phyloP scores from a whole-genome alignment of 2,113 vertebrate species.

The Naja naja region DNA sequence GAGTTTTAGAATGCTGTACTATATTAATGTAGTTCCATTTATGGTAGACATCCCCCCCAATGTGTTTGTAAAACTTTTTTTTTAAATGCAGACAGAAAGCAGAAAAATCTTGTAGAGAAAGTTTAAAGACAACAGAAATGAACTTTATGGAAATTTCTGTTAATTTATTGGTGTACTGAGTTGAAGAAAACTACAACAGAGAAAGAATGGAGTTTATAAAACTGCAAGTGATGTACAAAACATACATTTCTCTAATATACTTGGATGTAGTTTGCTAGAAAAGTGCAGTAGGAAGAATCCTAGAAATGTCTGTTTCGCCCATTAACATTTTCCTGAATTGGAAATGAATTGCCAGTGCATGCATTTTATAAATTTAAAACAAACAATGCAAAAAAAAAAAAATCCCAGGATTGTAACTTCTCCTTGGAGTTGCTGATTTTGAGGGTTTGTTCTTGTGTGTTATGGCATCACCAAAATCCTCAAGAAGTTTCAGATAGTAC shows the following conservation, averaged over 20 bases:
- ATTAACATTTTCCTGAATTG: conserved; percentile 32
- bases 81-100: not conserved
- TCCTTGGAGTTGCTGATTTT: conserved; percentile 3
- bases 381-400: not conserved
- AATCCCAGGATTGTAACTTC: not conserved
- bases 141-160: conserved; percentile 42
- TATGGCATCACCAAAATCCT: conserved; percentile 37
- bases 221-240: conserved; percentile 52
- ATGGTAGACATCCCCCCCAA: not conserved
- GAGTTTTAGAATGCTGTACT: not conserved
- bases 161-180: conserved; percentile 27
- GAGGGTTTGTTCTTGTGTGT: conserved; percentile 38
- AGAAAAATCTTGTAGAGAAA: conserved; percentile 15
- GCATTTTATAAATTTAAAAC: conserved; percentile 34
- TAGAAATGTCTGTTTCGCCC: conserved; percentile 47
- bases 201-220: conserved; percentile 61
- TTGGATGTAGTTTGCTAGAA: conserved; percentile 48
- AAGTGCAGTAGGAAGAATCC: conserved; percentile 37
- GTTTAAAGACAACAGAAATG: conserved; percentile 43
- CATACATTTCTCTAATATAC: conserved; percentile 19
- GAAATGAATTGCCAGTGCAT: conserved; percentile 33
- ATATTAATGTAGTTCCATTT: not conserved
- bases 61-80: not conserved
- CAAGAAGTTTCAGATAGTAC: conserved; percentile 18
- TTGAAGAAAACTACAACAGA: conserved; percentile 51